Base-by-base conservation (phyloP, 1,140 invertebrate genomes). In the Bombus difficillimus region DNA sequence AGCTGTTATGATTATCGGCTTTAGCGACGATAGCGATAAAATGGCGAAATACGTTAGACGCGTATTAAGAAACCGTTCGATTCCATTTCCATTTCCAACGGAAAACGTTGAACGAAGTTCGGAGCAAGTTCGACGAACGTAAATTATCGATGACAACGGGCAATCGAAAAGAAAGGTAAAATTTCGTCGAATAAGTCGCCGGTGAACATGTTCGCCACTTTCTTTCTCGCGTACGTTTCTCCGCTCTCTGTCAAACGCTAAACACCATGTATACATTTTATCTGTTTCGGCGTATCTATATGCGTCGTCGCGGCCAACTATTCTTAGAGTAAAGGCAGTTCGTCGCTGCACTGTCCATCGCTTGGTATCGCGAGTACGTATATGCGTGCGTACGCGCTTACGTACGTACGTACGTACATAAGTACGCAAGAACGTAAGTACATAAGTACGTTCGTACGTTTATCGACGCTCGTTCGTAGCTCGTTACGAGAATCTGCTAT, bases 281-380 rank as follows among this genome's bases (percentile, higher is more conserved):
- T 89, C 74, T 75, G 89, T 78, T 77, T 80, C 79, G 73, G 88
- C 88, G 87, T 75, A 88, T 90, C 81, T 89, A 90, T 90, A 88
- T 85, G 77, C 80, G 73, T 80, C 80, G 68, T 86, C 87, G 77
- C 84, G 72, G 84, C 81, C 62, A 78, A 92, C 92, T 93, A 93
- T 92, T 93, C 89, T 92, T 83, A 91, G 91, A 88, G 75, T 86
- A 69, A 85, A 91, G 88, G 89, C 87, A 85, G 83, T 79, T 88
- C 78, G 81, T 83, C 86, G 78, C 77, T 57, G 47, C 66, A 57
- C 75, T 79, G 78, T 82, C 74, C 87, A 75, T 66, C 57, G 85
- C 47, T 78, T 39, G 43, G 57, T 78, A 81, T 80, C 73, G 79
- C 28, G 74, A 47, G 43, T 77, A 43, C 41, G 59, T 62, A 25